Base-by-base conservation (phyloP, 1,140 invertebrate genomes). In the Olivierus martensii region DNA sequence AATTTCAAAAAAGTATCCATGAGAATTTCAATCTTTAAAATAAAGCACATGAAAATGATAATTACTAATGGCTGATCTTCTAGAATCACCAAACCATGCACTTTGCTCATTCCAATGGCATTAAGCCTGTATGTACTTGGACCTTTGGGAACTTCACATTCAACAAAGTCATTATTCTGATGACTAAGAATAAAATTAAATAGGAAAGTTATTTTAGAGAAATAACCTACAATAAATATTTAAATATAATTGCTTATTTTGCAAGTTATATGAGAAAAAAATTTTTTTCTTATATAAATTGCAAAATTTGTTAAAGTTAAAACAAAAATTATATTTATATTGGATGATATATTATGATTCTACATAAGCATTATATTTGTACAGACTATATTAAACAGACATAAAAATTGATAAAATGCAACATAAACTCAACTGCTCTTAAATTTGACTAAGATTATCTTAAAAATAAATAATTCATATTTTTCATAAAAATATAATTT, bases 51-150 rank as follows among this genome's bases (percentile, higher is more conserved):
- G 14, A 17, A n/a, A 19, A 48, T 4, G 5, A 39, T 44, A 60
- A 62, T 63, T 61, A 71, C 71, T 48, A 64, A 46, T 38, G 70
- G 58, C 7, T 65, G 61, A n/a, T 59, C 49, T 3, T 64, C 59
- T 3, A 73, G 46, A 3, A 72, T 63, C 21, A 64, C 63, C 44
- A 75, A 72, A 15, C 73, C 73, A 46, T 59, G 60, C 35, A 65
- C 62, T 46, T 65, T 65, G 57, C 68, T 71, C 53, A 74, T 65
- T 43, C 65, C 70, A 55, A 75, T 73, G 7, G 65, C 73, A 49
- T 65, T 72, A 35, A 75, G 58, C 22, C 66, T 65, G 65, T 71
- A 75, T 5, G 66, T 62, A 65, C 34, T 69, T 63, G 21, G 68
- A 60, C 41, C 63, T 58, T 42, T 59, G 2, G 73, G 71, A 22